Conservation (phyloP, 1,140 invertebrate species). For the Drosophila baimaii region DNA sequence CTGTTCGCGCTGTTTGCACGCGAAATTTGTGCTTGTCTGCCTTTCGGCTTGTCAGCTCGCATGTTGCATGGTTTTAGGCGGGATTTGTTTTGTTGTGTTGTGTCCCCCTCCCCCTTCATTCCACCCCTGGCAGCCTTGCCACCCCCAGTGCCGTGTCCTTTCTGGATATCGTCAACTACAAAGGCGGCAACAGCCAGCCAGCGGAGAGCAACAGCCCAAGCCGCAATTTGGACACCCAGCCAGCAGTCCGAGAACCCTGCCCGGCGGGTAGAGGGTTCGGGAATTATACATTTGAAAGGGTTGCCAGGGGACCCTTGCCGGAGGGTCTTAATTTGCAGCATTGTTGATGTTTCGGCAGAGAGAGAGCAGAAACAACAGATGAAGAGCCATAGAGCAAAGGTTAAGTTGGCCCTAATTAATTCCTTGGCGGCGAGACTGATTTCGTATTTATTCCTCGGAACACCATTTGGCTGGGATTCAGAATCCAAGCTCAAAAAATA, state of each 20-base stretch:
- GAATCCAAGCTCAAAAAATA: background rate
- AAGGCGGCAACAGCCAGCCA: conserved; percentile 60
- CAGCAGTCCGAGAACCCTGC: conserved; percentile 22
- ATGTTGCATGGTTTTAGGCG: conserved; percentile 82
- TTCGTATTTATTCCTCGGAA: background rate
- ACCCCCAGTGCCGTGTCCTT: conserved; percentile 17
- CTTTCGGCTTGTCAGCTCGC: conserved; percentile 82
- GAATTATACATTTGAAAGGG: conserved; percentile 46
- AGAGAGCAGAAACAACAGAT: conserved; percentile 25
- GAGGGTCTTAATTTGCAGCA: conserved; percentile 75
- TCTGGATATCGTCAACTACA: conserved; percentile 62
- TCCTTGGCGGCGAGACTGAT: conserved; percentile 24
- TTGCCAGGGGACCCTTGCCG: conserved; percentile 32
- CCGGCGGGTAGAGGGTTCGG: conserved; percentile 25
- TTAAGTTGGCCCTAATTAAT: conserved; percentile 71
- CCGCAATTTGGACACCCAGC: conserved; percentile 71
- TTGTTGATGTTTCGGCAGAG: conserved; percentile 59
- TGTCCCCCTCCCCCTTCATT: conserved; percentile 20
- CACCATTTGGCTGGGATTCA: background rate
- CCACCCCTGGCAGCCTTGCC: background rate
- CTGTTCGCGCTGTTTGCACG: conserved; percentile 70
- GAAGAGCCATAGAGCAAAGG: conserved; percentile 36
- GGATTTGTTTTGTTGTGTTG: conserved; percentile 72
- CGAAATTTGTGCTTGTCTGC: conserved; percentile 82
- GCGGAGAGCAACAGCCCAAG: conserved; percentile 46